Base-by-base conservation (phyloP, 2,113 vertebrate genomes). In the Calyptommatus sinebrachiatus region DNA sequence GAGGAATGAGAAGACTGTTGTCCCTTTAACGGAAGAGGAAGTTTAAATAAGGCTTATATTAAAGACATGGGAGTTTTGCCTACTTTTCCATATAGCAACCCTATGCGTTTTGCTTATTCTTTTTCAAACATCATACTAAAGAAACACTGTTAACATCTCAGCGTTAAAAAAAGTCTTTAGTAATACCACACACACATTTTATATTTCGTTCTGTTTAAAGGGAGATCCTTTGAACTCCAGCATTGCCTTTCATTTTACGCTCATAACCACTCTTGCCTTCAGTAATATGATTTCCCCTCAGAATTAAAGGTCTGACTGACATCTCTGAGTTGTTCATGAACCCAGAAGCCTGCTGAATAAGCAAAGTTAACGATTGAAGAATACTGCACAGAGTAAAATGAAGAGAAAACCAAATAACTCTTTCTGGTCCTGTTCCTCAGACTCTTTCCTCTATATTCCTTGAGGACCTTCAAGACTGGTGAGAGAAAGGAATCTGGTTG, bases 401-500 rank as follows among this genome's bases (percentile, higher is more conserved):
- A 31, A 78, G 75, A 78, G 76, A 71, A 79, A 71, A 60, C 45
- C 35, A 21, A 57, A 53, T 24, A 45, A 22, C 70, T 53, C 12
- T 8, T 50, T 10, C 31, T 26, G 41, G 41, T 48, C 11, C 73
- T 61, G 53, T 7, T 45, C 22, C 53, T 62, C 45, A 28, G 26
- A 24, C 41, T 31, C 50, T 61, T 68, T 73, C 76, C 48, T 69
- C 53, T 76, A 14, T 66, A 11, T 80, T 79, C 31, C 12, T 18
- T 41, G 74, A 76, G 81, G 22, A 31, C 62, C 0, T 0, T 12
- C 63, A 21, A 31, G 48, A 35, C 11, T 22, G 48, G 46, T 20
- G 65, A 81, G 35, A 71, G 60, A 31, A 21, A 73, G 46, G 81
- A 14, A 62, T 83, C 35, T 45, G 62, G 45, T 57, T 85, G 41